Evolutionary conservation across 2,113 vertebrate genomes (phyloP).

Genomic region (Hippocampus zosterae): DNA sequence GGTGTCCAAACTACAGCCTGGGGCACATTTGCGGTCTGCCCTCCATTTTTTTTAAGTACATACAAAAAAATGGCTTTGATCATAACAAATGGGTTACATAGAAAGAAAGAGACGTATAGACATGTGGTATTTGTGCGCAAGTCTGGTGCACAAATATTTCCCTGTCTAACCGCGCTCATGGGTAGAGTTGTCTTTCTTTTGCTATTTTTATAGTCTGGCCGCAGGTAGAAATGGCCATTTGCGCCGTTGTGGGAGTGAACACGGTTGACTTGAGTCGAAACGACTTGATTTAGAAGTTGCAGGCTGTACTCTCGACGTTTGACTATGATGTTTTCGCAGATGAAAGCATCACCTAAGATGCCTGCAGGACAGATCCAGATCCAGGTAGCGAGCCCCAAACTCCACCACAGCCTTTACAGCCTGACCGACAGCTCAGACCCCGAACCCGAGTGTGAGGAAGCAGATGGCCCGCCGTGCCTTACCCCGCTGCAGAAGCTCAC

Average conservation of each 20-base stretch:
- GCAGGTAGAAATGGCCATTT: too few relatives aligned
- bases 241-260: too few relatives aligned
- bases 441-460: constrained; percentile 51
- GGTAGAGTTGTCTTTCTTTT: too few relatives aligned
- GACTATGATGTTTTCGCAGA: not conserved
- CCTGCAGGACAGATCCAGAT: constrained; percentile 43
- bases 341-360: constrained; percentile 41
- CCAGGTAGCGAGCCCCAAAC: constrained; percentile 23
- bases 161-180: too few relatives aligned
- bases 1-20: not conserved
- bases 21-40: not conserved
- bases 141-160: too few relatives aligned
- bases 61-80: not conserved
- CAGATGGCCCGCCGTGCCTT: constrained; percentile 50
- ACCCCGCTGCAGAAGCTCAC: constrained; percentile 86
- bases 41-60: not conserved
- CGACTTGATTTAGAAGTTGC: not conserved
- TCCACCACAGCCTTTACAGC: constrained; percentile 57
- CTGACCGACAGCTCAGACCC: constrained; percentile 73
- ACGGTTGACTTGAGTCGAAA: too few relatives aligned
- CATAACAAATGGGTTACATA: too few relatives aligned
- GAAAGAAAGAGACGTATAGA: too few relatives aligned
- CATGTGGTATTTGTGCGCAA: too few relatives aligned
- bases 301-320: not conserved
- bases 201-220: too few relatives aligned